Percentiles rank a stretch among this genome's conserved stretches.
These are phyloP conservation scores for Chelonoidis abingdonii DNA, from an alignment of 2,113 vertebrate genomes.

Conservation along the genomic window DNA sequence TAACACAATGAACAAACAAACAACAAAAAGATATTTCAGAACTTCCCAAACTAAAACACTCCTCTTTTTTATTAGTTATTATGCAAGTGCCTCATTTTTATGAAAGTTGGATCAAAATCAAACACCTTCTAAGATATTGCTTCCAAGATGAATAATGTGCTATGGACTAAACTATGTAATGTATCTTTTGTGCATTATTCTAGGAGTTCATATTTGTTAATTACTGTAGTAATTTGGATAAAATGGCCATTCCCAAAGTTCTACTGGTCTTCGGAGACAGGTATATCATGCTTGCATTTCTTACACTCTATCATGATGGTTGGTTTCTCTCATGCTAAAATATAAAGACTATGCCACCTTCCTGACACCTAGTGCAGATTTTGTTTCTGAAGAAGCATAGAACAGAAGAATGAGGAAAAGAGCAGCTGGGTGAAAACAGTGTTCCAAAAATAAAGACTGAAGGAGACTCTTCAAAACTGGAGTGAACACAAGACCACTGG, in stretches of 20 bases:
- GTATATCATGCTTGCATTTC: neutral
- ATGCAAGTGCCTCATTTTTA: neutral
- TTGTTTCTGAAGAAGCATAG: constrained; percentile 49
- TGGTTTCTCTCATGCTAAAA: neutral
- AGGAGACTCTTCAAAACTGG: constrained; percentile 31
- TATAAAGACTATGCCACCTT: neutral
- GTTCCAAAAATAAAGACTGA: constrained; percentile 57
- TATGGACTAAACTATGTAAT: neutral
- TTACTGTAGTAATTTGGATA: constrained; percentile 25
- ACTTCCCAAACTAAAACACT: constrained; percentile 3
- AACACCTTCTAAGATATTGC: constrained; percentile 15
- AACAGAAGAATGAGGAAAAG: constrained; percentile 56
- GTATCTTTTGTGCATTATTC: neutral
- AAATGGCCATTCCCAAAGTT: constrained; percentile 17
- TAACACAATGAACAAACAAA: constrained; percentile 6
- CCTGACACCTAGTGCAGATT: constrained; percentile 2
- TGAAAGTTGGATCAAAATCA: constrained; percentile 28
- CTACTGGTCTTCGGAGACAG: neutral
- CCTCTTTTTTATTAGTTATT: neutral
- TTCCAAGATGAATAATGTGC: constrained; percentile 24
- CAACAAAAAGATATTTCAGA: neutral
- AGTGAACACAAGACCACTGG: constrained; percentile 42
- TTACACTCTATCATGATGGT: neutral
- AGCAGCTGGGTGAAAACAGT: constrained; percentile 5
- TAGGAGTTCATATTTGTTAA: constrained; percentile 26